phyloP scores from a whole-genome alignment of 1,140 invertebrate species.

The Cherax quadricarinatus region DNA sequence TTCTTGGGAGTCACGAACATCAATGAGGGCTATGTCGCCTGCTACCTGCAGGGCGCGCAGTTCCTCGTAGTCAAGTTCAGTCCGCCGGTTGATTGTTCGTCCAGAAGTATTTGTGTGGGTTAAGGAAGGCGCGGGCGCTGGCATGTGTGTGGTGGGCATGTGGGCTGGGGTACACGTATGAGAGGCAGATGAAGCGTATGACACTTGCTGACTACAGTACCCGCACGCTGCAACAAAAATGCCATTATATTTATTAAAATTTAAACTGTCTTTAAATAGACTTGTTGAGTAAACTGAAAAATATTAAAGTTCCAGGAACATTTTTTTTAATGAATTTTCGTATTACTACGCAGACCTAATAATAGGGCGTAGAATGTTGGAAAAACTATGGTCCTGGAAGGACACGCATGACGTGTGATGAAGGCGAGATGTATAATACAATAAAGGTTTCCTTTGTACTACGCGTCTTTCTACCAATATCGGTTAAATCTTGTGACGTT shows the following conservation, averaged over 20 bases:
- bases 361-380: too few species aligned
- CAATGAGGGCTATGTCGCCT: slow-evolving; percentile 56
- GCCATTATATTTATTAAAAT: neutral
- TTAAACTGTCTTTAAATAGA: too few species aligned
- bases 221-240: slow-evolving; percentile 27
- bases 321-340: too few species aligned
- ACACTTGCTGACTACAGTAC: slow-evolving; percentile 49
- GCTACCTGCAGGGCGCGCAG: slow-evolving; percentile 46
- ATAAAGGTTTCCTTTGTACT: too few species aligned
- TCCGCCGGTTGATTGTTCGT: slow-evolving; percentile 47
- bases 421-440: too few species aligned
- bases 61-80: slow-evolving; percentile 60
- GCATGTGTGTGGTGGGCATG: neutral
- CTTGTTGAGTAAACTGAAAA: too few species aligned
- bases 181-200: neutral
- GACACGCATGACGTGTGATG: too few species aligned
- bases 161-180: neutral
- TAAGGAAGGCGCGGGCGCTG: neutral
- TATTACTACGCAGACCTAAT: too few species aligned
- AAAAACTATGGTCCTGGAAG: too few species aligned
- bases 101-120: neutral
- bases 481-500: too few species aligned
- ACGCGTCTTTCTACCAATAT: too few species aligned
- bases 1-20: slow-evolving; percentile 29
- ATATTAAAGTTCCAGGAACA: too few species aligned